Conservation (phyloP, 2,888 invertebrate genomes). For the Rapana venosa region DNA sequence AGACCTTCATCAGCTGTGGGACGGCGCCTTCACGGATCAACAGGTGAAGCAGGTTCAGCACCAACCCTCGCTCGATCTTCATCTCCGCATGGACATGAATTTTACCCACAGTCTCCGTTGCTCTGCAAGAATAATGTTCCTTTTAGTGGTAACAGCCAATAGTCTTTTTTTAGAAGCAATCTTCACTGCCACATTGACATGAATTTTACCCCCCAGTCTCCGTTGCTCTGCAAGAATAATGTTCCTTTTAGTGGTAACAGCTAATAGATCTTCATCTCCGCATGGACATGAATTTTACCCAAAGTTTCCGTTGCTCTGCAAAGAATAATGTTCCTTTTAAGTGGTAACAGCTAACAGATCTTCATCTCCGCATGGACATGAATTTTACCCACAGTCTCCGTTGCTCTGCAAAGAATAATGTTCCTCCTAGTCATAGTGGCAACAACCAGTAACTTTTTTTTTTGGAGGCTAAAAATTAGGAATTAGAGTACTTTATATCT, state of each 20-base stretch:
- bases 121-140: neutral
- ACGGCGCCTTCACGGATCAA: slow-evolving; percentile 22
- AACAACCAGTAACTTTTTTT: too few relatives aligned
- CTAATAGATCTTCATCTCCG: slow-evolving; percentile 5
- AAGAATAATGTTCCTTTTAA: too few relatives aligned
- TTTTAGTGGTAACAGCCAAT: too few relatives aligned
- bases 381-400: neutral
- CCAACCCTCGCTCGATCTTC: slow-evolving; percentile 19
- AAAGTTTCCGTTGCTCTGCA: slow-evolving; percentile 22
- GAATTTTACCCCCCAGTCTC: slow-evolving; percentile 8
- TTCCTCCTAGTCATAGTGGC: too few relatives aligned
- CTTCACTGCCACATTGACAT: neutral
- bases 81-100: neutral
- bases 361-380: neutral
- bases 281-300: neutral
- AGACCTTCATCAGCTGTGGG: slow-evolving; percentile 27
- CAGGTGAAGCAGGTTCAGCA: slow-evolving; percentile 15
- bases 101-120: slow-evolving; percentile 10
- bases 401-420: neutral
- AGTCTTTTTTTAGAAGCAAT: too few relatives aligned
- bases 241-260: too few relatives aligned
- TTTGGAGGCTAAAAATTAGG: too few relatives aligned
- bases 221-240: neutral
- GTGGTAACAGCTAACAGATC: too few relatives aligned
- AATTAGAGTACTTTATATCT: too few relatives aligned